Evolutionary conservation across 2,113 vertebrate species (phyloP).

Genomic region (Aythya baeri): DNA sequence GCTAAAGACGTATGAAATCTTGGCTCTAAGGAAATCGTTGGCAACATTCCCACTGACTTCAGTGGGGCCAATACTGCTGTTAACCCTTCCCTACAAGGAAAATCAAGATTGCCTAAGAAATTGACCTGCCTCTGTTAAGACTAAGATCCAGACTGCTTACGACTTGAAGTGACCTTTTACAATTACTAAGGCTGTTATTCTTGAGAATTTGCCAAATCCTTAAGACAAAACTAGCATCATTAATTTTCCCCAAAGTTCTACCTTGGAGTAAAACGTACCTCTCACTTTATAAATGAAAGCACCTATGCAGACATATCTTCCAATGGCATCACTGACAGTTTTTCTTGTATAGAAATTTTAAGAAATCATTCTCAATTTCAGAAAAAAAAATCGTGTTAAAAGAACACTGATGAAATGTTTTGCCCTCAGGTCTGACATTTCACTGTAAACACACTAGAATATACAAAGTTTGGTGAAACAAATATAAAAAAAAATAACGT

Average conservation of each 20-base stretch:
- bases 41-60: conserved; percentile 32
- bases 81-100: conserved; percentile 40
- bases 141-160: background rate
- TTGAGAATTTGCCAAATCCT: conserved; percentile 38
- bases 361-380: background rate
- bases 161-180: background rate
- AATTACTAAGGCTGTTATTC: conserved; percentile 9
- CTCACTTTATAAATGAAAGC: background rate
- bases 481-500: background rate
- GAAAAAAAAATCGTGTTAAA: background rate
- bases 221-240: conserved; percentile 26
- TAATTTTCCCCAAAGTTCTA: conserved; percentile 14
- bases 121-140: background rate
- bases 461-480: background rate
- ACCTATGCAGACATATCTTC: background rate
- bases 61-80: conserved; percentile 18
- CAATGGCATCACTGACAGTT: background rate
- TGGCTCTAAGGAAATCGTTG: background rate
- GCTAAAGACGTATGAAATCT: background rate
- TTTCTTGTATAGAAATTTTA: background rate
- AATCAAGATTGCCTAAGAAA: background rate
- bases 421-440: background rate
- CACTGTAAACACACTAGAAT: background rate
- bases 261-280: background rate
- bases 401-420: background rate